Conservation (phyloP, 2,797 vertebrate species). For the Platyrinchus mystaceus region DNA sequence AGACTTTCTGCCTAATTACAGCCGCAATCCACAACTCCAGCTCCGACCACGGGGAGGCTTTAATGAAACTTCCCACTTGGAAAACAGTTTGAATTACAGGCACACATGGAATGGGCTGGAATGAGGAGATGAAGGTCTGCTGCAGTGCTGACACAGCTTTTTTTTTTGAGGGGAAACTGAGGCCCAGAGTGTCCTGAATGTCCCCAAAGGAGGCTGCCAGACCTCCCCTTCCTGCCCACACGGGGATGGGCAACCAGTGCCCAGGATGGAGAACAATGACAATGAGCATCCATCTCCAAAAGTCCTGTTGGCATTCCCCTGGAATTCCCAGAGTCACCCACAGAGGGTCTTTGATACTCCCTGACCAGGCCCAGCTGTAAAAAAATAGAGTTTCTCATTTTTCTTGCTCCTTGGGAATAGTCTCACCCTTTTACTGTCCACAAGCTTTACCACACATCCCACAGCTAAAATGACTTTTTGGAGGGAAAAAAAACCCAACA, state of each 20-base stretch:
- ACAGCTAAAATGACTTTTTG: neutral
- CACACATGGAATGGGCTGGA: neutral
- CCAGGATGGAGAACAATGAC: neutral
- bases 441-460: neutral
- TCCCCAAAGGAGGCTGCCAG: neutral
- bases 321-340: neutral
- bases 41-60: neutral
- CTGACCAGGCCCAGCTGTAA: neutral
- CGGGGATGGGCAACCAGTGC: neutral
- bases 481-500: neutral
- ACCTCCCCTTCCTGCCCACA: neutral
- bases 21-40: neutral
- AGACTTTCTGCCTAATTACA: neutral
- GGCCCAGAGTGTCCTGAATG: neutral
- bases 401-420: neutral
- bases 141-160: neutral
- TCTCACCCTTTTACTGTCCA: neutral
- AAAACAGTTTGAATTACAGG: neutral
- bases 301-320: neutral
- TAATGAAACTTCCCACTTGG: neutral
- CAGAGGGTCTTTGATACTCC: neutral
- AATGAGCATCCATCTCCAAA: neutral
- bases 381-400: neutral
- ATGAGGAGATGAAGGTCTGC: neutral
- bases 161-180: neutral